Base-by-base conservation (phyloP, 35 echinoderm and acorn worm species). In the Heliocidaris tuberculata region DNA sequence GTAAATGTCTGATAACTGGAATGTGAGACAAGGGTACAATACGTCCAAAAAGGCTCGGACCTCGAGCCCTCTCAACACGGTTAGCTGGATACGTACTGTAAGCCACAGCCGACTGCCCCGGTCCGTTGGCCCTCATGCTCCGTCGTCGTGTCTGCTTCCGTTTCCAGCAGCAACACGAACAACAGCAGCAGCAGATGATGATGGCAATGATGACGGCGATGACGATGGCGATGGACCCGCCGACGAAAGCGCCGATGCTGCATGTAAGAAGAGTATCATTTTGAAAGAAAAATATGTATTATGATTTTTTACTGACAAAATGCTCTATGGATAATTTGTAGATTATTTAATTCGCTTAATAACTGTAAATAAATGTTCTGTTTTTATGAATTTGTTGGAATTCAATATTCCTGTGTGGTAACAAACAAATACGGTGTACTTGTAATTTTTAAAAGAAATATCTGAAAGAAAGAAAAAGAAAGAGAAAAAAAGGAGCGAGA, bases 221-320 rank as follows among this genome's bases (percentile, higher is more conserved):
- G 49, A 93, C 91, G 91, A 93, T 93, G 50, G 91, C 91, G 91
- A 93, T 32, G 29, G 91, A 93, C 0, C 91, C 91, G 50, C 91
- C 91, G 47, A 93, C 91, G 27, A 93, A 93, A 93, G 91, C 91
- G 29, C 91, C 91, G 50, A 93, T 93, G 49, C 91, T 93, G 35
- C 35, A 42, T 42, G 48, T 52, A 93, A 59, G 11, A n/a, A 17
- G 19, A 89, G 21, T 86, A 7, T 30, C n/a, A 32, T 9, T 30
- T 19, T 52, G 50, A 52, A 52, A 13, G 50, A 13, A 52, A 52
- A 13, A 13, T 13, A 52, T 52, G 50, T 5, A 52, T 52, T 52
- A 52, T 3, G 50, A 52, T 10, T 13, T 52, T 1, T 52, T 52
- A 8, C 8, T 52, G 6, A 52, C 50, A 52, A 52, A 42, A 42